Percentiles rank a stretch among this genome's conserved stretches.
These are phyloP conservation scores for Embidobia sp. DNA, from an alignment of 2,888 invertebrate genomes.

Conservation along the genomic window DNA sequence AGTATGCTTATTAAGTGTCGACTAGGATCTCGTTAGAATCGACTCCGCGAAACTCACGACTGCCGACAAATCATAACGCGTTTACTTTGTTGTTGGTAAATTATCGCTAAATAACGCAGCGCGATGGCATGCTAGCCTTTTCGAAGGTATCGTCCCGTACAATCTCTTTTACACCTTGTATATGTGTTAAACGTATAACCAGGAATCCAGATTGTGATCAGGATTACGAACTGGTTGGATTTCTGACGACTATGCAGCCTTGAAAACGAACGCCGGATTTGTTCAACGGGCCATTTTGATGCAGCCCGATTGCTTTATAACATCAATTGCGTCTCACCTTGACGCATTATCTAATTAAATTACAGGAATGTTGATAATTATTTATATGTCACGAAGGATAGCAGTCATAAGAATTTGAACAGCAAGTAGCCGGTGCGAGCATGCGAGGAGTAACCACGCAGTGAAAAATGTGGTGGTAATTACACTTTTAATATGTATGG, in stretches of 20 bases:
- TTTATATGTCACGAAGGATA: slow-evolving; percentile 1
- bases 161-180: slow-evolving; percentile 55
- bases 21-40: slow-evolving; percentile 53
- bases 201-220: slow-evolving; percentile 39
- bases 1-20: slow-evolving; percentile 56
- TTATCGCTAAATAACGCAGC: slow-evolving; percentile 35
- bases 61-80: slow-evolving; percentile 16
- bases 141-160: slow-evolving; percentile 28
- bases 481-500: no score
- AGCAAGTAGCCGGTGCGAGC: no score
- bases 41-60: slow-evolving; percentile 21
- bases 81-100: slow-evolving; percentile 54
- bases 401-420: no score
- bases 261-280: slow-evolving; percentile 23
- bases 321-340: slow-evolving; percentile 11
- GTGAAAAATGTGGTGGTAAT: no score
- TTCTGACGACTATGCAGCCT: slow-evolving; percentile 30
- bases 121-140: slow-evolving; percentile 25
- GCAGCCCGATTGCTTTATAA: slow-evolving; percentile 10
- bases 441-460: no score
- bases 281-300: slow-evolving; percentile 14
- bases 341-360: slow-evolving; percentile 26
- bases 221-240: slow-evolving; percentile 41
- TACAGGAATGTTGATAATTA: slow-evolving; percentile 15
- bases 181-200: slow-evolving; percentile 44